These are phyloP conservation scores for Sardina pilchardus DNA, from an alignment of 2,113 vertebrate genomes.

Conservation along the genomic window DNA sequence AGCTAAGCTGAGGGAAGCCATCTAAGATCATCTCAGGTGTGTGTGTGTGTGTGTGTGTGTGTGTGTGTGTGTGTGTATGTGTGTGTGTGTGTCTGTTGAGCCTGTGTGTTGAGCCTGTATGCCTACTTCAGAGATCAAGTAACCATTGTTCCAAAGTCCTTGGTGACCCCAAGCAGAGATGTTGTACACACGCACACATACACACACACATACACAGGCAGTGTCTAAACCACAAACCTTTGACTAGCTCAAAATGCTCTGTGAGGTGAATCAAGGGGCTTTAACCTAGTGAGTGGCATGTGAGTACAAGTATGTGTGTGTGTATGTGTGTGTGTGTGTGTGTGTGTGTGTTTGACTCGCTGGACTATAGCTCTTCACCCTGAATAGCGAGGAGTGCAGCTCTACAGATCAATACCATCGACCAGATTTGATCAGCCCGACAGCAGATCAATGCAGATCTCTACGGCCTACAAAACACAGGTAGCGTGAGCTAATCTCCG, in stretches of 20 bases:
- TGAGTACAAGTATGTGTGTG: not conserved
- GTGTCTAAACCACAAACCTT: not conserved
- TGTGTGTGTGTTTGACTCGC: not conserved
- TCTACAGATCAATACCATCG: not conserved
- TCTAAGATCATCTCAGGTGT: constrained; percentile 26
- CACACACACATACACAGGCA: not conserved
- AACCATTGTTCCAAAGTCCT: not conserved
- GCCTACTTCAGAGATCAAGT: not conserved
- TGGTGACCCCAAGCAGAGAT: not conserved
- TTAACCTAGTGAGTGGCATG: not conserved
- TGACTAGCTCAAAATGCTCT: not conserved
- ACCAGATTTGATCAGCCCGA: not conserved
- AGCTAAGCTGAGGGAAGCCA: not conserved
- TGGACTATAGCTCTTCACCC: not conserved
- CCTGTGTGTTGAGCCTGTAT: constrained; percentile 28
- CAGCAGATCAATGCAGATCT: not conserved
- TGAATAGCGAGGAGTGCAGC: not conserved
- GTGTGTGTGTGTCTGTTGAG: constrained; percentile 28
- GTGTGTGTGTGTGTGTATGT: not conserved
- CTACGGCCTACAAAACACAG: not conserved
- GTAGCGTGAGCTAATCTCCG: not conserved
- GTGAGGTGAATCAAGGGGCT: not conserved
- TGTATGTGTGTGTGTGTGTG: not conserved
- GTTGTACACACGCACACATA: not conserved
- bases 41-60: constrained; percentile 42